Evolutionary conservation across 2,888 invertebrate species (phyloP).

Genomic region (Empis livida): DNA sequence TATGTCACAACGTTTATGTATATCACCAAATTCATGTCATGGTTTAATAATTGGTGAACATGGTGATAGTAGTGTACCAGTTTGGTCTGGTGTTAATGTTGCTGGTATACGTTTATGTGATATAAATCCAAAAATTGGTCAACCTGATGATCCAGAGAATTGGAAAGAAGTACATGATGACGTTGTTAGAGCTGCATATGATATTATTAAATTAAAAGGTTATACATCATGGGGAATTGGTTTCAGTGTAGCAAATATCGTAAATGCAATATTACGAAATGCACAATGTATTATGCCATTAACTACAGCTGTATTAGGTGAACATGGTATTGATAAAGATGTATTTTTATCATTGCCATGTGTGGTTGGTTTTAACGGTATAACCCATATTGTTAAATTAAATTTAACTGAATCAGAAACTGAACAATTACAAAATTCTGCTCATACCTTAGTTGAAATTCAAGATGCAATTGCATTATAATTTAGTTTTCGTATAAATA

Average conservation of each 20-base stretch:
- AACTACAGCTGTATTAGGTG: slow-evolving; percentile 53
- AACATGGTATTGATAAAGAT: slow-evolving; percentile 56
- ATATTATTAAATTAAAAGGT: slow-evolving; percentile 66
- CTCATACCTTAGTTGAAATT: slow-evolving; percentile 44
- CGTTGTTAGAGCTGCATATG: slow-evolving; percentile 65
- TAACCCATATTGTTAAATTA: slow-evolving; percentile 51
- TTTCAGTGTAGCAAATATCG: slow-evolving; percentile 52
- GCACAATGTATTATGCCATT: slow-evolving; percentile 56
- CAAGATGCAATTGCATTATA: slow-evolving; percentile 29
- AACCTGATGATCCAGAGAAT: slow-evolving; percentile 52
- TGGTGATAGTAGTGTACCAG: slow-evolving; percentile 72
- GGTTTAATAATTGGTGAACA: slow-evolving; percentile 87
- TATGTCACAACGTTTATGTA: slow-evolving; percentile 59
- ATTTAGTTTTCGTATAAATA: no score
- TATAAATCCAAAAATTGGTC: slow-evolving; percentile 55
- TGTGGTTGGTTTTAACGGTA: slow-evolving; percentile 49
- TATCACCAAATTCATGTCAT: slow-evolving; percentile 66
- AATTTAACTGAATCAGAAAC: slow-evolving; percentile 48
- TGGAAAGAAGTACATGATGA: slow-evolving; percentile 60
- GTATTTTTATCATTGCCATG: slow-evolving; percentile 69
- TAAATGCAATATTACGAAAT: slow-evolving; percentile 52
- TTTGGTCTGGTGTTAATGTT: slow-evolving; percentile 82
- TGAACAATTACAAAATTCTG: slow-evolving; percentile 45
- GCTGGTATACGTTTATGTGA: slow-evolving; percentile 67
- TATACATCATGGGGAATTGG: slow-evolving; percentile 83